Percentiles rank a stretch among this genome's conserved stretches.
phyloP scores from a whole-genome alignment of 2,888 invertebrate genomes.

The Sarcophaga subvicina region DNA sequence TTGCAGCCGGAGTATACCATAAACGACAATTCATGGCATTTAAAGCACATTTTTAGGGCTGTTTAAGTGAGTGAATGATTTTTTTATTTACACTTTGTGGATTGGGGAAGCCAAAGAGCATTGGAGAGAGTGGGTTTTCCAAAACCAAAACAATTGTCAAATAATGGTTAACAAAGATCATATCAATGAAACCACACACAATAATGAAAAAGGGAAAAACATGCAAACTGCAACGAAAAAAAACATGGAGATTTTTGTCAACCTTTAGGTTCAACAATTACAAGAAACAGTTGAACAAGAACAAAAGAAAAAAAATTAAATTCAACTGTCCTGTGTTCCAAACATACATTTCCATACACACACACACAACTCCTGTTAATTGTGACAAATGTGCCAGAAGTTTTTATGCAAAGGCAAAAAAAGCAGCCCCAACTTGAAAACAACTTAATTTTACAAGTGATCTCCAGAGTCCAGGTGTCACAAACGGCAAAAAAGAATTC shows the following conservation, averaged over 20 bases:
- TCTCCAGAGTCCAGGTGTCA: slow-evolving; percentile 63
- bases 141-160: slow-evolving; percentile 60
- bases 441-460: slow-evolving; percentile 67
- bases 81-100: not conserved
- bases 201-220: slow-evolving; percentile 22
- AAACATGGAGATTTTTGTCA: slow-evolving; percentile 18
- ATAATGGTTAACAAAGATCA: slow-evolving; percentile 67
- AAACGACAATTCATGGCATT: slow-evolving; percentile 9
- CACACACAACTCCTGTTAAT: slow-evolving; percentile 64
- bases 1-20: slow-evolving; percentile 25
- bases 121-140: not conserved
- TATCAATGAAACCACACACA: slow-evolving; percentile 67
- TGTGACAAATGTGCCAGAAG: slow-evolving; percentile 70
- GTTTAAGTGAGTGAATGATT: slow-evolving; percentile 32
- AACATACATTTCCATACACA: too few relatives aligned
- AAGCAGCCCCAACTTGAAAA: slow-evolving; percentile 45
- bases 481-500: slow-evolving; percentile 32
- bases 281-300: slow-evolving; percentile 16
- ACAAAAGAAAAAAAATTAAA: not conserved
- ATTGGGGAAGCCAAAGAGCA: slow-evolving; percentile 5
- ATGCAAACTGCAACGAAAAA: slow-evolving; percentile 10
- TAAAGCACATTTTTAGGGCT: slow-evolving; percentile 15
- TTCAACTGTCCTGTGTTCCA: not conserved
- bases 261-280: slow-evolving; percentile 30
- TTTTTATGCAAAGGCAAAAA: slow-evolving; percentile 57